phyloP scores from a whole-genome alignment of 2,113 vertebrate species.

The Halcyon senegalensis region DNA sequence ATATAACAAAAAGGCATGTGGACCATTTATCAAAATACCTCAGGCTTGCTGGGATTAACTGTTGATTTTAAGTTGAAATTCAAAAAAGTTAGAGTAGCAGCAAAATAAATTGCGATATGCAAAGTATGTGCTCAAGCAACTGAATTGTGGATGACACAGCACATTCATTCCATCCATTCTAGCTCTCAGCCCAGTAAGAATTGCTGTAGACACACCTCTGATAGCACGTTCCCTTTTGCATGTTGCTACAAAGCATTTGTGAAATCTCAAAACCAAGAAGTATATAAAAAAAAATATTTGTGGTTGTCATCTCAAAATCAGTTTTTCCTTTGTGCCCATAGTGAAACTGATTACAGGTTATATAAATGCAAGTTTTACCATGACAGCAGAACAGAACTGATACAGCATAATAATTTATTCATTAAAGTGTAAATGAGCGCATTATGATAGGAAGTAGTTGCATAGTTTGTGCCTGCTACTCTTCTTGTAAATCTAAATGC shows the following conservation, averaged over 20 bases:
- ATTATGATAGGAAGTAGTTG: constrained; percentile 29
- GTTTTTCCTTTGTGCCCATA: constrained; percentile 48
- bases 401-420: constrained; percentile 73
- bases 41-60: background rate
- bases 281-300: background rate
- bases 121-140: background rate
- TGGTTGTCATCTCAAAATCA: constrained; percentile 57
- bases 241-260: constrained; percentile 48
- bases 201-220: background rate
- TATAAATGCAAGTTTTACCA: constrained; percentile 72
- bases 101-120: background rate
- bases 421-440: constrained; percentile 75
- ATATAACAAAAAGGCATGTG: background rate
- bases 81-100: background rate
- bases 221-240: background rate
- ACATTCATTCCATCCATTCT: background rate
- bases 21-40: background rate
- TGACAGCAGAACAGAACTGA: constrained; percentile 48
- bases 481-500: background rate
- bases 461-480: background rate
- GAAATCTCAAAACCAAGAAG: background rate
- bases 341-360: constrained; percentile 66
- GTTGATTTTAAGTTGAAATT: background rate
- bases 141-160: background rate
- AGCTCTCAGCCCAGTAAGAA: background rate